Percentiles rank a stretch among this genome's conserved stretches.
Evolutionary conservation across 1,140 invertebrate genomes (phyloP).

Genomic region (Amyelois transitella): DNA sequence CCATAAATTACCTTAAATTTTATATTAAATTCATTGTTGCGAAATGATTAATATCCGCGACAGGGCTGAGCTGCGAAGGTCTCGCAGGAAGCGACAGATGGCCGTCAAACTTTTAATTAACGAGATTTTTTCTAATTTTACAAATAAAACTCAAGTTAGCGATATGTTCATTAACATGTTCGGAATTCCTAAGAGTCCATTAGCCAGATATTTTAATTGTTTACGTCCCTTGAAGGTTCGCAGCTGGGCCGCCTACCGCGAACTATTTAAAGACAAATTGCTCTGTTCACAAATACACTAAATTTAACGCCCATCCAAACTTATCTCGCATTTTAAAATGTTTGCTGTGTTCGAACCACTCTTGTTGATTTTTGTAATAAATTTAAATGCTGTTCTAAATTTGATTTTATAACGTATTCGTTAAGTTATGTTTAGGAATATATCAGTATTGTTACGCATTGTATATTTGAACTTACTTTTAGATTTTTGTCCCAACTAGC

Average conservation of each 20-base stretch:
- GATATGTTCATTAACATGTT: conserved; percentile 69
- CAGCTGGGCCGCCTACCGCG: conserved; percentile 64
- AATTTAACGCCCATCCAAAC: background rate
- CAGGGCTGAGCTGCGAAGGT: background rate
- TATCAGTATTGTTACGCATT: too few species aligned
- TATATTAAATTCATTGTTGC: background rate
- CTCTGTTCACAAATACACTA: conserved; percentile 14
- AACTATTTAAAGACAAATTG: conserved; percentile 69
- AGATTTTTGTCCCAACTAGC: too few species aligned
- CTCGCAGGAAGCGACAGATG: conserved; percentile 11
- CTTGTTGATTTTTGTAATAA: background rate
- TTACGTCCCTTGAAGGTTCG: conserved; percentile 55
- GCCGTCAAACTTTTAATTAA: conserved; percentile 27
- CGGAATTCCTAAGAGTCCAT: conserved; percentile 62
- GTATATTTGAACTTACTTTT: too few species aligned
- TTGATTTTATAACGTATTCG: background rate
- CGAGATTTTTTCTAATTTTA: conserved; percentile 34
- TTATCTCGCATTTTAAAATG: background rate
- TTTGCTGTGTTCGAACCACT: background rate
- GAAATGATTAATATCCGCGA: background rate
- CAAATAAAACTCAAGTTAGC: conserved; percentile 47
- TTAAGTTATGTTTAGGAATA: background rate
- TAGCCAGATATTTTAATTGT: conserved; percentile 74
- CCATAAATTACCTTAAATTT: background rate
- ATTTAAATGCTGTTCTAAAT: background rate